Base-by-base conservation (phyloP, 2,888 invertebrate genomes). In the Cheilosia grossa region DNA sequence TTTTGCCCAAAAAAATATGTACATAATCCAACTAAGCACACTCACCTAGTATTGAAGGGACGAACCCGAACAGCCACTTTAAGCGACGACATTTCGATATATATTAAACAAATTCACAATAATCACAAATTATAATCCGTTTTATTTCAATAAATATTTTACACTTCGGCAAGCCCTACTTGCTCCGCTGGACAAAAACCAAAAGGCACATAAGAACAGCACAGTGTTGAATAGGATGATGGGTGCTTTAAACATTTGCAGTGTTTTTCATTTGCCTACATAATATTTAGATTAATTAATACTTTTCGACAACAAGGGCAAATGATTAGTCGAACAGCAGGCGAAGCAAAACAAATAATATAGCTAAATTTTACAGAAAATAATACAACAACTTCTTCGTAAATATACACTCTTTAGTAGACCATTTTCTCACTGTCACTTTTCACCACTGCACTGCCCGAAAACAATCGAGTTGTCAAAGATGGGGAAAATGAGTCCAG, bases 61-160 rank as follows among this genome's bases (percentile, higher is more conserved):
- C 97, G 95, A 93, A 97, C 97, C 93, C 97, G 94, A 89, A 97
- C 97, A 90, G 97, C 97, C 91, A 97, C 97, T 94, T 97, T 97
- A 90, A 98, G 96, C 89, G 97, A 97, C 91, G 97, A 97, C 97
- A 97, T 97, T 87, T 88, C 21, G 53, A 37, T 42, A 2, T 54
- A 17, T 15, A 17, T 54, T 37, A 15, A 4, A 19, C 15, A 19
- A 54, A 40, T 3, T 44, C 40, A 19, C 10, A 19, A 53, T 21
- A 67, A 59, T 7, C 42, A 51, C 2, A 53, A 42, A 17, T 13
- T 51, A 44, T 42, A 30, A 30, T 67, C 10, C 21, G 44, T n/a
- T 59, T 27, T 56, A 47, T 42, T 1, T 30, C 30, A 51, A 53
- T 30, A 51, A 47, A 44, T 56, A 51, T 54, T 69, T 40, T 59